phyloP scores from a whole-genome alignment of 2,797 vertebrate genomes.

The Lutjanus campechanus region DNA sequence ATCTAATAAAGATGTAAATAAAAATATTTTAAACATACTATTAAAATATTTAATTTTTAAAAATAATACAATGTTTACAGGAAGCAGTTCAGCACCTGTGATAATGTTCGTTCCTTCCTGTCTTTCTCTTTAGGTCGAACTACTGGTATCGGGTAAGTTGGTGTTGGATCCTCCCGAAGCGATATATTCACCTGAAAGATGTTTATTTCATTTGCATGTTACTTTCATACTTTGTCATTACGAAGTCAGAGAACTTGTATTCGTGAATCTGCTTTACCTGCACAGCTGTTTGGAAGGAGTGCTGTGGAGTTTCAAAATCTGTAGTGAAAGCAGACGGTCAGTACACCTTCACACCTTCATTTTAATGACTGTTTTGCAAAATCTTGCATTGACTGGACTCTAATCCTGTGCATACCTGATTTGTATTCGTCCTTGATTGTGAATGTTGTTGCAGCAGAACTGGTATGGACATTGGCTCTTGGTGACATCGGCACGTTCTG shows the following conservation, averaged over 20 bases:
- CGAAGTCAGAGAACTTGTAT: not conserved
- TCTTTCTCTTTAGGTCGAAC: not conserved
- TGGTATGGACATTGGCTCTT: not conserved
- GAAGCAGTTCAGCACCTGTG: not conserved
- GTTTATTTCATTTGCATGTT: not conserved
- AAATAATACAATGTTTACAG: not conserved
- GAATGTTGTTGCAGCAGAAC: not conserved
- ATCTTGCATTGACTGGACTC: not conserved
- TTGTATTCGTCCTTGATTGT: not conserved
- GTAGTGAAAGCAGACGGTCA: not conserved
- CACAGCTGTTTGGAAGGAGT: not conserved
- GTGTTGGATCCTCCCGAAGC: not conserved
- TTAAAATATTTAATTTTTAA: not conserved
- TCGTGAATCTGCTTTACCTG: constrained; percentile 13
- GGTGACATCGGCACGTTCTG: constrained; percentile 10
- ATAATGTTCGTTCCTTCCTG: not conserved
- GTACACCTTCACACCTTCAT: not conserved
- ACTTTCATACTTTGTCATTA: not conserved
- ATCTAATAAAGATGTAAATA: not conserved
- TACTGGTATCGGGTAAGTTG: not conserved
- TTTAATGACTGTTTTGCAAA: too few relatives aligned
- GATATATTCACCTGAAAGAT: constrained; percentile 5
- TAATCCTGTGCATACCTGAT: not conserved
- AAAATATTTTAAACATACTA: not conserved
- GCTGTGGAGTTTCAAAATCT: too few relatives aligned